Base-by-base conservation (phyloP, 2,113 vertebrate genomes). In the Pseudorectes ferrugineus region DNA sequence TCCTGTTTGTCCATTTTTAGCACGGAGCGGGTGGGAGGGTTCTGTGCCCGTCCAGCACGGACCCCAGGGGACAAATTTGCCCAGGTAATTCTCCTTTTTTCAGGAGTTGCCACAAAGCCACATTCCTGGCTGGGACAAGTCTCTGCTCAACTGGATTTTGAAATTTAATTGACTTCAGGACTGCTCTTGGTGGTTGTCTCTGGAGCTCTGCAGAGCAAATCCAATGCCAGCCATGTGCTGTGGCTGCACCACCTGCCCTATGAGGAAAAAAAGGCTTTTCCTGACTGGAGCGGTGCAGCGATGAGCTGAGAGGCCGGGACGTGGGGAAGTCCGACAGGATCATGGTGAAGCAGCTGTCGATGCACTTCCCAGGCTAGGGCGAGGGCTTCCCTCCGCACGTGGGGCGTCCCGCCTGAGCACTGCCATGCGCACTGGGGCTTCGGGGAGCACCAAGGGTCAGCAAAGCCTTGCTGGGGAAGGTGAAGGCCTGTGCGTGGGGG, bases 351-450 rank as follows among this genome's bases (percentile, higher is more conserved):
- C 42, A 58, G 72, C 38, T 54, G 61, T 35, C 19, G 52, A 38
- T 12, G 21, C 2, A 2, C 12, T 67, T 46, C 43, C 6, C 8
- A 1, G 20, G 5, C 35, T 4, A 5, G 24, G 19, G 35, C 0
- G 2, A 51, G 36, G 28, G 31, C 29, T 83, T 48, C n/a, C 18
- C 45, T 72, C 43, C 0, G 0, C 0, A 2, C 0, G 0, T 5
- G 5, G 40, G 23, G 2, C 1, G 1, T 51, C 33, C 76, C 4
- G 10, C 45, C 38, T 1, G 6, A 49, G 75, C 23, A 1, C 26
- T 0, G 5, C 49, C 3, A 9, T 12, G 2, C 0, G 0, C 3
- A 3, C 12, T 5, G 18, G 9, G 55, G 29, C 36, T 74, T 20
- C 28, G 8, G 31, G 67, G 46, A 19, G 67, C 33, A 33, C 7